Base-by-base conservation (phyloP, 2,113 vertebrate species). In the Cavia aperea region DNA sequence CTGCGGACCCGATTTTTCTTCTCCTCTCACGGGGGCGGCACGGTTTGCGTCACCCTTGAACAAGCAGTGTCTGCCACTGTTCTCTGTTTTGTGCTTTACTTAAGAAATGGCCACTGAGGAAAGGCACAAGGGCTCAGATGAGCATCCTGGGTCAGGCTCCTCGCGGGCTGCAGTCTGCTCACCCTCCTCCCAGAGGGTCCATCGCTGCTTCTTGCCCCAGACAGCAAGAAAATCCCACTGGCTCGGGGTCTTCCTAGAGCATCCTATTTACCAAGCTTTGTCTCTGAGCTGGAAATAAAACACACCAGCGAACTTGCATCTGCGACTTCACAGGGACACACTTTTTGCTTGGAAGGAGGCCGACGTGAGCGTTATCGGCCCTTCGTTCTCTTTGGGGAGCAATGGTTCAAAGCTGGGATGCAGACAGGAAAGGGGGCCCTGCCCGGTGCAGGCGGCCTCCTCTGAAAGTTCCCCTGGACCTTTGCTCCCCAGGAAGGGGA, bases 391-490 rank as follows among this genome's bases (percentile, higher is more conserved):
- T 93, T 94, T 93, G 75, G 70, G 65, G 65, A 93, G 65, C 36
- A 77, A 46, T 36, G 43, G 68, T 81, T 51, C 78, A 72, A 88
- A 60, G 31, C n/a, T 12, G 13, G 70, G 63, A 77, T 51, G 81
- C 83, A 94, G 90, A 92, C 89, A 51, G 88, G 83, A 95, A 90
- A 93, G 84, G 31, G 51, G 84, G 77, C 58, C 73, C 43, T 43
- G 65, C 49, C 91, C 89, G 79, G 85, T 72, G 85, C 49, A 79
- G 73, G 1, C 26, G 70, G 49, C 82, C 49, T 81, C 84, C 63
- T 96, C 84, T 79, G 85, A 95, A 93, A 87, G 54, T 36, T 87
- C 94, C 82, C 85, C 87, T 94, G 96, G 95, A 96, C 95, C 91
- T 58, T 75, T 66, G 10, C 46, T 91, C 72, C 56, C 86, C 63